phyloP scores from a whole-genome alignment of 2,113 vertebrate species.

The Neomonachus schauinslandi region DNA sequence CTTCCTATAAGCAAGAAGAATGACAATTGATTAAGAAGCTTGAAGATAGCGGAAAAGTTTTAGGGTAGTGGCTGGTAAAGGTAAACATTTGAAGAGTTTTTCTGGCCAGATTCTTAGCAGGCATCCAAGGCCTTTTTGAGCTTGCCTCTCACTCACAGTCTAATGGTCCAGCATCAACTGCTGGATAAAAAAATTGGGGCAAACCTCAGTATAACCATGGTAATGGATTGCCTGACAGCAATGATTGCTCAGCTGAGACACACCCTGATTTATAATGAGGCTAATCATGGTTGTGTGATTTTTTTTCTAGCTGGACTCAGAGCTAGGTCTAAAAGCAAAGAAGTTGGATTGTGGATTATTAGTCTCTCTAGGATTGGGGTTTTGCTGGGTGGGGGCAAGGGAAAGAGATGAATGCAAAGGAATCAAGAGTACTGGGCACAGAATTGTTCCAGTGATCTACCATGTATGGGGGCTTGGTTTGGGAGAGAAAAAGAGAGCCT shows the following conservation, averaged over 20 bases:
- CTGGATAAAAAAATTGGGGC: not conserved
- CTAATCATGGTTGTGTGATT: not conserved
- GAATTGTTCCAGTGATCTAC: not conserved
- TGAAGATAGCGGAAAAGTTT: not conserved
- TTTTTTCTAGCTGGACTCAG: not conserved
- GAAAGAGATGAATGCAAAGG: not conserved
- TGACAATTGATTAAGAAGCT: not conserved
- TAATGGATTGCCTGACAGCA: not conserved
- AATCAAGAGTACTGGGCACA: not conserved
- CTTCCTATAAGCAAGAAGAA: not conserved
- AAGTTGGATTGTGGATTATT: not conserved
- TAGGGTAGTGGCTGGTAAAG: not conserved
- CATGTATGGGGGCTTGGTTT: not conserved
- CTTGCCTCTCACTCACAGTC: not conserved
- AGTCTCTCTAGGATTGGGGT: not conserved
- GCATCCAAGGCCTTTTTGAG: not conserved
- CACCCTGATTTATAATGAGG: not conserved
- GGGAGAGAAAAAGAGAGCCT: not conserved
- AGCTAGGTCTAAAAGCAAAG: not conserved
- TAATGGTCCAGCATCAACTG: not conserved
- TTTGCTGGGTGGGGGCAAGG: not conserved
- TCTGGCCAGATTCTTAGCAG: not conserved
- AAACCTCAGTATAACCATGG: not conserved
- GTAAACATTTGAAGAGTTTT: not conserved
- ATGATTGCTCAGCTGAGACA: not conserved